These are phyloP conservation scores for Pyrochroa serraticornis DNA, from an alignment of 2,888 invertebrate species.

Conservation along the genomic window DNA sequence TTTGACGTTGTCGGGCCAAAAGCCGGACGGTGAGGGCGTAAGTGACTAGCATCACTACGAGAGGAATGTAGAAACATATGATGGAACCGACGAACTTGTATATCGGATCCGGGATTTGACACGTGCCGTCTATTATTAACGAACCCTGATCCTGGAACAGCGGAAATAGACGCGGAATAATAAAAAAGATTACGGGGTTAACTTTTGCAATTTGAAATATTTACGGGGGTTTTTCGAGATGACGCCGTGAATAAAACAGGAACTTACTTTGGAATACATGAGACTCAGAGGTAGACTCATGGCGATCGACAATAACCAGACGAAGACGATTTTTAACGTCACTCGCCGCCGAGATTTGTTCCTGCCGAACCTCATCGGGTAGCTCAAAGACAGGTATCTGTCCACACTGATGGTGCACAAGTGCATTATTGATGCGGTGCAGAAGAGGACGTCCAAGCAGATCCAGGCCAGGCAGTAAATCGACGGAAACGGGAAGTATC, in stretches of 20 bases:
- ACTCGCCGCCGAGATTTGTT: conserved; percentile 87
- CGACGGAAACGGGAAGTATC: conserved; percentile 81
- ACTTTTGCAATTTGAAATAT: no score
- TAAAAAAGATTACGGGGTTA: not conserved
- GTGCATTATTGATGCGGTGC: conserved; percentile 97
- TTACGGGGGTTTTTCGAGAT: not conserved
- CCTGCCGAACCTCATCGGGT: conserved; percentile 91
- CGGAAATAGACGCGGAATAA: conserved; percentile 6
- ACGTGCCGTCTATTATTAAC: conserved; percentile 80
- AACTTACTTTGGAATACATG: conserved; percentile 83
- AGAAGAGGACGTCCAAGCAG: conserved; percentile 92
- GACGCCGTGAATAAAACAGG: not conserved
- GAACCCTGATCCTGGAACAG: conserved; percentile 78
- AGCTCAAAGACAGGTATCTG: conserved; percentile 87
- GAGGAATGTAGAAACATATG: conserved; percentile 94
- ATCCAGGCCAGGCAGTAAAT: conserved; percentile 93
- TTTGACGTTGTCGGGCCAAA: conserved; percentile 82
- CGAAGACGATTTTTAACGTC: conserved; percentile 88
- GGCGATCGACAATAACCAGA: conserved; percentile 91
- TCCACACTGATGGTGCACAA: conserved; percentile 96
- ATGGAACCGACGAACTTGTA: conserved; percentile 93
- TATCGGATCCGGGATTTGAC: conserved; percentile 86
- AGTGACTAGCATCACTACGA: conserved; percentile 93
- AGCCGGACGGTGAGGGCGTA: conserved; percentile 90
- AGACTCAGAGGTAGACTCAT: conserved; percentile 90